Percentiles rank a stretch among this genome's conserved stretches.
phyloP scores from a whole-genome alignment of 2,888 invertebrate genomes.

The Crocallis elinguaria region DNA sequence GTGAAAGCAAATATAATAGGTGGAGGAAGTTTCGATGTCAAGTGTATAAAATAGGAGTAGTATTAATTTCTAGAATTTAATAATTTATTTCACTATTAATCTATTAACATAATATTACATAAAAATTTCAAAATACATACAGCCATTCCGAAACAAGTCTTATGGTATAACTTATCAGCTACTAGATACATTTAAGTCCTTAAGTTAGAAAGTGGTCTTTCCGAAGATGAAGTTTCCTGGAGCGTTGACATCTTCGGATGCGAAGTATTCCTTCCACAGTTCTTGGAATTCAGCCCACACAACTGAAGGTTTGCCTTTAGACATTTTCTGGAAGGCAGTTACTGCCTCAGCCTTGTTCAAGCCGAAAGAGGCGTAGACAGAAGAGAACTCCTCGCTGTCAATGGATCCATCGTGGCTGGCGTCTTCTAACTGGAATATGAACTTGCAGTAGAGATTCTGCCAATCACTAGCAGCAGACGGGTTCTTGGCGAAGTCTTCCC shows the following conservation, averaged over 20 bases:
- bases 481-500: slow-evolving; percentile 88
- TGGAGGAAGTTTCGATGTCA: too few species aligned
- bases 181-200: slow-evolving; percentile 1
- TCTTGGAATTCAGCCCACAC: slow-evolving; percentile 90
- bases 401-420: slow-evolving; percentile 91
- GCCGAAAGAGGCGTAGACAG: slow-evolving; percentile 92
- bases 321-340: slow-evolving; percentile 91
- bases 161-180: slow-evolving; percentile 17
- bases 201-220: slow-evolving; percentile 50
- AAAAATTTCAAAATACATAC: slow-evolving; percentile 21
- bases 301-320: slow-evolving; percentile 89
- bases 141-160: slow-evolving; percentile 16
- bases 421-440: slow-evolving; percentile 94
- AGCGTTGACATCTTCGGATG: slow-evolving; percentile 78
- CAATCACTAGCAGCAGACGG: slow-evolving; percentile 90
- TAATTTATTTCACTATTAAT: slow-evolving; percentile 20
- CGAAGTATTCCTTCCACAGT: slow-evolving; percentile 91
- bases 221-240: slow-evolving; percentile 90
- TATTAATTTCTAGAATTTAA: neutral
- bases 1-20: too few species aligned
- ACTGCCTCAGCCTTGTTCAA: slow-evolving; percentile 89
- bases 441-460: slow-evolving; percentile 93
- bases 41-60: neutral
- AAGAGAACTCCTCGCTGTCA: slow-evolving; percentile 92
- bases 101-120: neutral